Conservation (phyloP, 2,113 vertebrate species). For the Gallinago jamesoni region DNA sequence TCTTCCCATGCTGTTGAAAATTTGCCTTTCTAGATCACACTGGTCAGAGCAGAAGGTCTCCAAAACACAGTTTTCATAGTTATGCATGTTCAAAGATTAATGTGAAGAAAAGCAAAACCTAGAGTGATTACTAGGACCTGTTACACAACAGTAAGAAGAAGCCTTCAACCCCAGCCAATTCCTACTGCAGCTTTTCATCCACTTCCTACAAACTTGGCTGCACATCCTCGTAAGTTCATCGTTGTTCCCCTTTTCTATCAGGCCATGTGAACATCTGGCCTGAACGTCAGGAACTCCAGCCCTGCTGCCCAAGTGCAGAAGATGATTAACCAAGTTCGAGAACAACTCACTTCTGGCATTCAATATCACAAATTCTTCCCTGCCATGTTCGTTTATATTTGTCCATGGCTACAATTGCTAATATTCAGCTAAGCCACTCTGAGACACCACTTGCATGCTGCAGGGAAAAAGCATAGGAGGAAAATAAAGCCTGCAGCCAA, state of each 20-base stretch:
- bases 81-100: background rate
- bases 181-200: background rate
- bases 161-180: background rate
- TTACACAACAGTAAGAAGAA: background rate
- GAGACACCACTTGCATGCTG: background rate
- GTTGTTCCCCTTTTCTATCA: background rate
- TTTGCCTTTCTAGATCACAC: background rate
- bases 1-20: background rate
- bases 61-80: background rate
- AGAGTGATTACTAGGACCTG: background rate
- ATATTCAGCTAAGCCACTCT: background rate
- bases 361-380: background rate
- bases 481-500: background rate
- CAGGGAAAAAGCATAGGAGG: background rate
- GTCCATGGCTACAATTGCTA: background rate
- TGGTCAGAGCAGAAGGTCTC: background rate
- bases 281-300: background rate
- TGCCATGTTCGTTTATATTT: background rate
- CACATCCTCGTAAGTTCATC: background rate
- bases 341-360: background rate
- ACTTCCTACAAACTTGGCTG: background rate
- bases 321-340: background rate
- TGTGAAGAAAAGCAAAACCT: background rate
- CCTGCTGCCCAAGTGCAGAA: background rate
- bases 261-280: rapidly evolving